Percentiles rank a stretch among this genome's conserved stretches.
Conservation (phyloP, 2,888 invertebrate genomes). For the Pollenia amentaria region DNA sequence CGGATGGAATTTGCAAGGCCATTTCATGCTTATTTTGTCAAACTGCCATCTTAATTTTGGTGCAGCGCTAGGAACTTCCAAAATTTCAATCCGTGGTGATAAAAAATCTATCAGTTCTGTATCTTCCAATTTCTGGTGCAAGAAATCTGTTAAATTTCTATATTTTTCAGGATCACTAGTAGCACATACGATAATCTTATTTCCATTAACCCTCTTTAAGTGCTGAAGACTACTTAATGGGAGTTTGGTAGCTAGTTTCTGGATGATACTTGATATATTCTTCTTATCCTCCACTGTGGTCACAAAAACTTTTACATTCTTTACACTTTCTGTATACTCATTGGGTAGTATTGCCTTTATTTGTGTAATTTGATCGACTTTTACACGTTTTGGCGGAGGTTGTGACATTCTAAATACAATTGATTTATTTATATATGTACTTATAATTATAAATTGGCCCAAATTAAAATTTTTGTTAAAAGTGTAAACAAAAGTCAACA, state of each 20-base stretch:
- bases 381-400: slow-evolving; percentile 58
- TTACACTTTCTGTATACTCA: slow-evolving; percentile 85
- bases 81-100: slow-evolving; percentile 84
- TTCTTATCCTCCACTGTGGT: slow-evolving; percentile 87
- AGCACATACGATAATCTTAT: slow-evolving; percentile 86
- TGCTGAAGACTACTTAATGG: slow-evolving; percentile 88
- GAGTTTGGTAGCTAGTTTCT: slow-evolving; percentile 86
- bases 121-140: slow-evolving; percentile 67
- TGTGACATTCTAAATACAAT: slow-evolving; percentile 29
- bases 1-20: slow-evolving; percentile 95
- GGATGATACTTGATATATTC: slow-evolving; percentile 87
- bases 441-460: too few species aligned
- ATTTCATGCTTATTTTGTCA: slow-evolving; percentile 86
- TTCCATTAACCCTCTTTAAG: slow-evolving; percentile 89
- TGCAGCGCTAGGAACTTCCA: slow-evolving; percentile 87
- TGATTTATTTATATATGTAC: background rate
- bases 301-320: slow-evolving; percentile 86
- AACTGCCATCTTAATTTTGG: slow-evolving; percentile 90
- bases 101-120: slow-evolving; percentile 75
- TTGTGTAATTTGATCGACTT: slow-evolving; percentile 52
- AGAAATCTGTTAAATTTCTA: slow-evolving; percentile 38
- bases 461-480: too few species aligned
- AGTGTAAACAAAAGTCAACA: slow-evolving; percentile 34
- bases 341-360: slow-evolving; percentile 86
- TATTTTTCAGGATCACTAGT: slow-evolving; percentile 46